Base-by-base conservation (phyloP, 2,888 invertebrate species). In the Pristionchus exspectatus region DNA sequence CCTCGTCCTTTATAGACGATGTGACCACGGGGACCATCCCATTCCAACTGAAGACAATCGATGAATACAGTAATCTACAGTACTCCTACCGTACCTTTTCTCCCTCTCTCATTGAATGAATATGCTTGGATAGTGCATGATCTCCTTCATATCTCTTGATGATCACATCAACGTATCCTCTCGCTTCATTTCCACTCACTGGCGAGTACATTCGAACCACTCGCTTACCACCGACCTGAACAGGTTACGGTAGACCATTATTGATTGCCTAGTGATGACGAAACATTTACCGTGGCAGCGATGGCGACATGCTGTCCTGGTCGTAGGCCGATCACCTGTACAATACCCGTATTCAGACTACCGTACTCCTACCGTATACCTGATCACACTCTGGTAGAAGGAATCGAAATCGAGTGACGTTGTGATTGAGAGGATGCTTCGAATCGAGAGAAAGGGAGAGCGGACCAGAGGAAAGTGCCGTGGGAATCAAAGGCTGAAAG, bases 181-280 rank as follows among this genome's bases (percentile, higher is more conserved):
- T 96, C 95, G 98, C 97, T 94, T 98, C 98, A 95, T 99, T 98
- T 93, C 97, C 97, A 50, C 98, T 97, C 4, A 98, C 98, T 3
- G 99, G 99, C 12, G 99, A 99, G 95, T 99, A 99, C 0, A 99
- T 97, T 91, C 99, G 97, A 93, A 98, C 97, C 50, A 98, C 97
- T 77, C 98, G 96, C 94, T 98, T 97, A 93, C 97, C 98, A 94
- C 97, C 97, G 90, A 98, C 97, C 92, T 92, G 87, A 87, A 87
- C n/a, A 21, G 4, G 7, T 87, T 30, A 72, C 14, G 21, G 24
- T 7, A 81, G 2, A 74, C 33, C n/a, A 69, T 24, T 24, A 69
- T 24, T 5, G 18, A 24, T n/a, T 44, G n/a, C 3, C 21, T 44
- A 77, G 27, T 27, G 24, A 77, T 77, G 38, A 77, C 21, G 24